Evolutionary conservation across 92 coral and sea anemone genomes (phyloP), one percentile per base, ranked within the genome.

Genomic region (Plumapathes pennacea): DNA sequence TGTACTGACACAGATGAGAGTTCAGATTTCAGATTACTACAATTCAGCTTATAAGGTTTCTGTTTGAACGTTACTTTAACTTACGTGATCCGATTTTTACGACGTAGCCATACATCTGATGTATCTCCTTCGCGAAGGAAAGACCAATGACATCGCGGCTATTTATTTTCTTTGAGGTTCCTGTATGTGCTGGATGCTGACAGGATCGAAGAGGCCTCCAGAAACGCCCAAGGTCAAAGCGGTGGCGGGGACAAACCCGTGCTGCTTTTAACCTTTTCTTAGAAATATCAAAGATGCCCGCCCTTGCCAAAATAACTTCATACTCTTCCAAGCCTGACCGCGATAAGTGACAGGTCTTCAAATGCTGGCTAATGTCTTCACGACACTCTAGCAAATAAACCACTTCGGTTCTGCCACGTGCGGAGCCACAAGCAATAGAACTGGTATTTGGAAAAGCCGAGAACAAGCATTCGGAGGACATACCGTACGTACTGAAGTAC

Each of bases 21-120:
- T n/a, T n/a, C n/a, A n/a, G n/a, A n/a, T n/a, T n/a, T n/a, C n/a
- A n/a, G n/a, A n/a, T n/a, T n/a, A n/a, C n/a, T n/a, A n/a, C n/a
- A n/a, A n/a, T n/a, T n/a, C n/a, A n/a, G n/a, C n/a, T n/a, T n/a
- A n/a, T n/a, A n/a, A n/a, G n/a, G n/a, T n/a, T n/a, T n/a, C n/a
- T n/a, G n/a, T n/a, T n/a, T n/a, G n/a, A n/a, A n/a, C n/a, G 57
- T 51, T 37, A 29, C 17, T 28, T 11, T 25, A 51, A 10, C 80
- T 72, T 72, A 60, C 64, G 72, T 43, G 72, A 72, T 45, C 80
- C 80, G 8, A 72, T 45, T n/a, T 60, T 62, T 23, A 72, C 64
- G 18, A 31, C 28, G 26, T 44, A 38, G 10, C 64, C 64, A 50
- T 50, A 62, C 33, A 60, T 19, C 44, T 48, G 40, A 40, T 29